These are phyloP conservation scores for Oryctes rhinoceros DNA, from an alignment of 1,140 invertebrate genomes.

Conservation along the genomic window DNA sequence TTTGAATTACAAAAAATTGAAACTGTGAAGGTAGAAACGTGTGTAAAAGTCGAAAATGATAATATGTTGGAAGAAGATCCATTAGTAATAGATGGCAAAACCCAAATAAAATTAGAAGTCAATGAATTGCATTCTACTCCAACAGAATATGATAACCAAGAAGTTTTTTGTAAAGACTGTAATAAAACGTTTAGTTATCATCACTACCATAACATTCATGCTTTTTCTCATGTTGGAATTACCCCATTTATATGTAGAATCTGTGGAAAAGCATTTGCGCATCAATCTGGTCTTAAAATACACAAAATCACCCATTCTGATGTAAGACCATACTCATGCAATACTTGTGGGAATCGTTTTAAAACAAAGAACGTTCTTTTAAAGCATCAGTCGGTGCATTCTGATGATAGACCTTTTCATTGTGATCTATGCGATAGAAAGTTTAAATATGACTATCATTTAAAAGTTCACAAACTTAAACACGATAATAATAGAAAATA, in stretches of 20 bases:
- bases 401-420: too few relatives aligned
- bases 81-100: too few relatives aligned
- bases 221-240: neutral
- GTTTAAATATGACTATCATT: too few relatives aligned
- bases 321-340: conserved; percentile 2
- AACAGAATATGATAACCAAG: neutral
- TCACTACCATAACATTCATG: neutral
- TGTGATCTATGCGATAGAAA: too few relatives aligned
- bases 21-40: too few relatives aligned
- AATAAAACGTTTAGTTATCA: neutral
- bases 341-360: neutral
- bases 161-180: conserved; percentile 2
- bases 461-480: too few relatives aligned
- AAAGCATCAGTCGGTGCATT: too few relatives aligned
- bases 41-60: too few relatives aligned
- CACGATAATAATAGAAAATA: too few relatives aligned
- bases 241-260: neutral
- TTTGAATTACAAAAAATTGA: too few relatives aligned
- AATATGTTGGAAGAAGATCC: too few relatives aligned
- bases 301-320: neutral
- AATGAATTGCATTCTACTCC: neutral
- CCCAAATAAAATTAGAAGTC: neutral
- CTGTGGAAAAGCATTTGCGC: neutral
- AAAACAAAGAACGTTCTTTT: too few relatives aligned
- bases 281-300: neutral